Conservation (phyloP, 2,113 vertebrate genomes). For the Ptilorrhoa leucosticta region DNA sequence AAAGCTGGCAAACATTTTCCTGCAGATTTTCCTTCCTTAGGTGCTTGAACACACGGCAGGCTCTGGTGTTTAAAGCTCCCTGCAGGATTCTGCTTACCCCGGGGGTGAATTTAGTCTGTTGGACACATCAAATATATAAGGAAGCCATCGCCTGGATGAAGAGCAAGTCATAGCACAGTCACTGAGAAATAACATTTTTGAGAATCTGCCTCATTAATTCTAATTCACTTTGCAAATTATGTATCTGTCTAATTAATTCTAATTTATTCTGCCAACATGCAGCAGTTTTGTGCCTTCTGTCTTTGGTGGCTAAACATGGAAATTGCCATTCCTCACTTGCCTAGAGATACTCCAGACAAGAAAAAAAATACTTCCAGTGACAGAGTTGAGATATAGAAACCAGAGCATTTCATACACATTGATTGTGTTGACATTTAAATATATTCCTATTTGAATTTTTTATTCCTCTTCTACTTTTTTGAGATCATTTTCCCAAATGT, state of each 20-base stretch:
- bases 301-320: not conserved
- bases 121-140: not conserved
- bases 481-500: not conserved
- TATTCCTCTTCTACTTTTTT: not conserved
- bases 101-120: not conserved
- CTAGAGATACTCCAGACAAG: not conserved
- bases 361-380: not conserved
- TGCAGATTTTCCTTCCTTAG: not conserved
- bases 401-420: not conserved
- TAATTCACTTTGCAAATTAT: not conserved
- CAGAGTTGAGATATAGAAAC: not conserved
- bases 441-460: not conserved
- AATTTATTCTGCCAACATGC: not conserved
- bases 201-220: not conserved
- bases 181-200: not conserved
- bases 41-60: not conserved
- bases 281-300: not conserved
- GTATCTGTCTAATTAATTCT: not conserved
- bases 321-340: not conserved
- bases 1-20: not conserved
- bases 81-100: not conserved
- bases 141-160: not conserved
- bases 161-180: not conserved
- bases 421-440: not conserved
- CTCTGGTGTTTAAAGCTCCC: not conserved